Evolutionary conservation across 1,140 invertebrate genomes (phyloP).

Genomic region (Cecropterus lyciades): DNA sequence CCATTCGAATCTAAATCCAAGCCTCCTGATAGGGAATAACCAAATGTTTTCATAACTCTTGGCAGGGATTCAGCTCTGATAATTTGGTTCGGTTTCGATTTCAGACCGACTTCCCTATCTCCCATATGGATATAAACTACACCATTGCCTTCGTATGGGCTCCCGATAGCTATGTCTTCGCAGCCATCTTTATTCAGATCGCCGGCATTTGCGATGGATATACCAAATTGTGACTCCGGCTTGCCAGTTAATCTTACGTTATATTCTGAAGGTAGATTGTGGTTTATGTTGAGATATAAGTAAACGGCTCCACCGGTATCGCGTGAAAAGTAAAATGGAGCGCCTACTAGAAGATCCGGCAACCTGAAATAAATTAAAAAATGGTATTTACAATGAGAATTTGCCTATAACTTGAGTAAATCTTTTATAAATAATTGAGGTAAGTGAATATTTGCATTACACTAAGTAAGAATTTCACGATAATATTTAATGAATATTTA

Average conservation of each 20-base stretch:
- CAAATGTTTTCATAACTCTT: slow-evolving; percentile 89
- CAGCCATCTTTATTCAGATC: slow-evolving; percentile 96
- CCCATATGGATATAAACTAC: slow-evolving; percentile 96
- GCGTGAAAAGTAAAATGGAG: slow-evolving; percentile 95
- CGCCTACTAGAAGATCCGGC: slow-evolving; percentile 94
- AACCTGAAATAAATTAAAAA: slow-evolving; percentile 83
- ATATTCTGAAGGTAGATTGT: slow-evolving; percentile 80
- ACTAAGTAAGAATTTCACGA: slow-evolving; percentile 7
- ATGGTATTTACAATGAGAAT: no score
- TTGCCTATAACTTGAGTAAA: not conserved
- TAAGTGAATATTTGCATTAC: not conserved
- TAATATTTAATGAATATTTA: no score
- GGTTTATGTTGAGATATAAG: slow-evolving; percentile 90
- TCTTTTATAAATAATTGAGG: not conserved
- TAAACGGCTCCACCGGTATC: slow-evolving; percentile 95
- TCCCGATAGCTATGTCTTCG: slow-evolving; percentile 95
- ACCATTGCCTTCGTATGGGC: slow-evolving; percentile 94
- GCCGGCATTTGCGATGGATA: slow-evolving; percentile 93
- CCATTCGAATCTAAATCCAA: slow-evolving; percentile 96
- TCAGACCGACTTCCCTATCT: slow-evolving; percentile 88
- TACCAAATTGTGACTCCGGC: slow-evolving; percentile 93
- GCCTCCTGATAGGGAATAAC: slow-evolving; percentile 95
- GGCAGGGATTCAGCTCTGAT: slow-evolving; percentile 79
- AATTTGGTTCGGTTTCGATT: slow-evolving; percentile 89
- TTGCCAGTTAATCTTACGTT: slow-evolving; percentile 88